Conservation (phyloP, 2,113 vertebrate genomes). For the Cichladusa arquata region DNA sequence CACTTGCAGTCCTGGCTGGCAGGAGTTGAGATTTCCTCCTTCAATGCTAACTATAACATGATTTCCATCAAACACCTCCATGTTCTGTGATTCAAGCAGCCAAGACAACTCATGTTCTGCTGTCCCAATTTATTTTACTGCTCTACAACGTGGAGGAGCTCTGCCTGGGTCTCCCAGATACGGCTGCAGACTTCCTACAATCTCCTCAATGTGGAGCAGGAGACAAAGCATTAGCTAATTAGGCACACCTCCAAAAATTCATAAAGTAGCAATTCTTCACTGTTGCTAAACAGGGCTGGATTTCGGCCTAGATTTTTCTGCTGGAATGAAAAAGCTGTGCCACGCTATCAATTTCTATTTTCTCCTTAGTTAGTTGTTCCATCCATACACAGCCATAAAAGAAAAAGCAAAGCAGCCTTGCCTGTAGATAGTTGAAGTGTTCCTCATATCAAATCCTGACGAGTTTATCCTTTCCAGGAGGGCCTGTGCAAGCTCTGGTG, state of each 20-base stretch:
- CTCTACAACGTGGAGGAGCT: neutral
- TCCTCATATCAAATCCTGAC: slow-evolving; percentile 78
- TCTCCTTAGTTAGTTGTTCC: neutral
- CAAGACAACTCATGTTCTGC: neutral
- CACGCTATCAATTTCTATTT: neutral
- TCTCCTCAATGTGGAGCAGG: neutral
- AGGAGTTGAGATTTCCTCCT: neutral
- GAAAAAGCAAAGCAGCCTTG: neutral
- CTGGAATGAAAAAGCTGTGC: neutral
- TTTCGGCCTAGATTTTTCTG: neutral
- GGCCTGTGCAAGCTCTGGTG: slow-evolving; percentile 69
- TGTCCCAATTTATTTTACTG: neutral
- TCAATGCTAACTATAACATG: neutral
- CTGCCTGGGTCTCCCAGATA: neutral
- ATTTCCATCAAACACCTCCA: neutral
- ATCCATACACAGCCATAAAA: neutral
- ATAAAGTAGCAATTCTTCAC: neutral
- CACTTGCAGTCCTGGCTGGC: neutral
- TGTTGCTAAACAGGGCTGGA: slow-evolving; percentile 12
- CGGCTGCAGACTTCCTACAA: neutral
- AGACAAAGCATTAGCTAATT: neutral
- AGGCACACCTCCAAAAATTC: neutral
- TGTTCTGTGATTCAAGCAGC: neutral
- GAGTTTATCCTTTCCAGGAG: slow-evolving; percentile 75
- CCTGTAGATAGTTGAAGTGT: slow-evolving; percentile 81